phyloP scores from a whole-genome alignment of 2,797 vertebrate genomes.

The Danio kyathit region DNA sequence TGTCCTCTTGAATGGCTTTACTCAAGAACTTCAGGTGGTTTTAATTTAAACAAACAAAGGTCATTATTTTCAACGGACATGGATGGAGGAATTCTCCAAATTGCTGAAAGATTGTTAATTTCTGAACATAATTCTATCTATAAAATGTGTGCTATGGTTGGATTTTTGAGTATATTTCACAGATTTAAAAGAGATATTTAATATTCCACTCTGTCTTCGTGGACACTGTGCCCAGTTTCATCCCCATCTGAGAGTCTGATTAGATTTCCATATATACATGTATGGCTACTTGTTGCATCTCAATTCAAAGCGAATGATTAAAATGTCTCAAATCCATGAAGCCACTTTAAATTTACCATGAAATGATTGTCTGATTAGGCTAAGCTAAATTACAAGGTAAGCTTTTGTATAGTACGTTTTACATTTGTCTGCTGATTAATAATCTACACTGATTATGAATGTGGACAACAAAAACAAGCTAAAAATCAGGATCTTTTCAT shows the following conservation, averaged over 20 bases:
- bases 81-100: too few species aligned
- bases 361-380: neutral
- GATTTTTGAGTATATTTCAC: neutral
- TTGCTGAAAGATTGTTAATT: too few species aligned
- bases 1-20: constrained; percentile 34
- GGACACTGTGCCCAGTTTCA: neutral
- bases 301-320: neutral
- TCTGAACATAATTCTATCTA: neutral
- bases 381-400: neutral
- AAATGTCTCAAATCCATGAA: neutral
- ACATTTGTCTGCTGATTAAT: neutral
- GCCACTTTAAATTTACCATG: neutral
- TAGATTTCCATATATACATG: neutral
- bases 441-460: neutral
- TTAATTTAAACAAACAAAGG: constrained; percentile 31
- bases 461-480: neutral
- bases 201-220: neutral
- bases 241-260: neutral
- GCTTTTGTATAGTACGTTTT: neutral
- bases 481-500: neutral
- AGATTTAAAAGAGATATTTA: neutral
- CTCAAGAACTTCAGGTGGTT: constrained; percentile 42
- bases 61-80: neutral
- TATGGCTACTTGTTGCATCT: neutral
- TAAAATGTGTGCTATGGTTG: neutral